Conservation (phyloP, 2,888 invertebrate genomes). For the Plebejus melissa region DNA sequence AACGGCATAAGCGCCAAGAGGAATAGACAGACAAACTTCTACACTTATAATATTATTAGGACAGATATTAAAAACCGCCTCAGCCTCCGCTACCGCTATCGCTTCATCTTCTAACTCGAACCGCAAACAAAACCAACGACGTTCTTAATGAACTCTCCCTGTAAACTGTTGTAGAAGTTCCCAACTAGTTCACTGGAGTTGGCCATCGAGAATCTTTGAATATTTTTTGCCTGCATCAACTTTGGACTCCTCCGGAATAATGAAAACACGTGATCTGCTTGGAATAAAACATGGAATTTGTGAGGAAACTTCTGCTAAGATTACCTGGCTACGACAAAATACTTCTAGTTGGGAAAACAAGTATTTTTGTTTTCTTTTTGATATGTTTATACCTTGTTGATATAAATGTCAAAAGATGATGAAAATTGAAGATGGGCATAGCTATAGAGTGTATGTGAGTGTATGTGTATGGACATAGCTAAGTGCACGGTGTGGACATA, state of each 20-base stretch:
- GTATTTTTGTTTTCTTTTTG: no score
- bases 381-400: no score
- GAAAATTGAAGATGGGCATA: no score
- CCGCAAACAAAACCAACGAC: slow-evolving; percentile 56
- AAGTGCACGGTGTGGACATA: no score
- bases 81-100: slow-evolving; percentile 21
- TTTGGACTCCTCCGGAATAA: slow-evolving; percentile 26
- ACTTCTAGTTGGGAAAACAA: background rate
- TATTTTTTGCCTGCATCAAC: slow-evolving; percentile 46
- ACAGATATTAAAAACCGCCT: background rate
- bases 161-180: slow-evolving; percentile 64
- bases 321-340: background rate
- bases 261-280: slow-evolving; percentile 20
- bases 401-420: no score
- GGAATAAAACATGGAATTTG: background rate
- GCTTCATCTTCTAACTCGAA: slow-evolving; percentile 36
- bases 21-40: no score
- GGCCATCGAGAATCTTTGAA: slow-evolving; percentile 56
- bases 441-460: no score
- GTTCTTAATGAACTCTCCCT: slow-evolving; percentile 67
- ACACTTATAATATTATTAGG: no score
- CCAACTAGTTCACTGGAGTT: slow-evolving; percentile 57
- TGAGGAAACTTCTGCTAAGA: background rate
- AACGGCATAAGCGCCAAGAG: no score
- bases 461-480: no score